A percentile compares a stretch with the other conserved stretches of the same genome.
Evolutionary conservation across 2,113 vertebrate species (phyloP).

Genomic region (Pachypanchax playfairii): DNA sequence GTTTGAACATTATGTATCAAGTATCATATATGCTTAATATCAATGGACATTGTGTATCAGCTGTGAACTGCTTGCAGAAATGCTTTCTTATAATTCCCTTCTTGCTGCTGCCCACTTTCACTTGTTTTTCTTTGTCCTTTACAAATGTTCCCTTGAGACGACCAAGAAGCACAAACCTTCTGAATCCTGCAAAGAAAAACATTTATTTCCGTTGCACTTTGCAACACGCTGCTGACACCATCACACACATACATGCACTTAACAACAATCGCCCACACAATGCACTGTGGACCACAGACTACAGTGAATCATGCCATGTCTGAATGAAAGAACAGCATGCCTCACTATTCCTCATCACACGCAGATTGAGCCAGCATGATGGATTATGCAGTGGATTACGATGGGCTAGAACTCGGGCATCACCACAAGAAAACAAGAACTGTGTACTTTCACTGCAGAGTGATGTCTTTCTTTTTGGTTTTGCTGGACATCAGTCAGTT

Average conservation of each 20-base stretch:
- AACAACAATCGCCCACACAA: constrained; percentile 30
- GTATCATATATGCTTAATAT: not conserved
- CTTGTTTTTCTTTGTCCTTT: not conserved
- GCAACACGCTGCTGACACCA: not conserved
- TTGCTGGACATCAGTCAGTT: constrained; percentile 12
- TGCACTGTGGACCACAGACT: constrained; percentile 45
- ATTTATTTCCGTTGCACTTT: constrained; percentile 2
- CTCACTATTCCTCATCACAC: constrained; percentile 46
- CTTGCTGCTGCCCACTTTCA: not conserved
- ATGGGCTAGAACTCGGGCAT: constrained; percentile 54
- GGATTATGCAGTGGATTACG: constrained; percentile 65
- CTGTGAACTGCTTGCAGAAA: not conserved
- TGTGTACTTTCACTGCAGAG: constrained; percentile 4
- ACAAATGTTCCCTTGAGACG: not conserved
- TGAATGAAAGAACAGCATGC: constrained; percentile 47
- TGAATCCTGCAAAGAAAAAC: not conserved
- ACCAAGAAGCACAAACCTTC: constrained; percentile 2
- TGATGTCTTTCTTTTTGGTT: constrained; percentile 26
- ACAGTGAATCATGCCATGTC: constrained; percentile 40
- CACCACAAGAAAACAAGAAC: constrained; percentile 34
- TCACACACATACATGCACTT: not conserved
- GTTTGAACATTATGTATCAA: no score
- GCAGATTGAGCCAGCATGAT: constrained; percentile 56
- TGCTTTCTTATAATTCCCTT: not conserved
- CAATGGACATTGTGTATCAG: not conserved